Evolutionary conservation across 92 coral and sea anemone species (phyloP), one percentile per base, ranked within the genome.

Genomic region (Palythoa caribaeorum): DNA sequence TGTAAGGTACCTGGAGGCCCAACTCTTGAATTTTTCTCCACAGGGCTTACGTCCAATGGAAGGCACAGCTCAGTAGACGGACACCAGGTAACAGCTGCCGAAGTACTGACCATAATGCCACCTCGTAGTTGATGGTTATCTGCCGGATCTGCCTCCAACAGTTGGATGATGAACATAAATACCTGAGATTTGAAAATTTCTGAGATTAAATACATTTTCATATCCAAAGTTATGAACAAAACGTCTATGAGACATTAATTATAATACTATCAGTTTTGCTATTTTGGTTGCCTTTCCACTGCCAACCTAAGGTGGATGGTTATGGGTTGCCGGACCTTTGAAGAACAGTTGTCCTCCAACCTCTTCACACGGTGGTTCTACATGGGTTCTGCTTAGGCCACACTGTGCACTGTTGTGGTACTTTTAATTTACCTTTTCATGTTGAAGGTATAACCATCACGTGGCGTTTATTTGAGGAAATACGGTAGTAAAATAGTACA

Each of bases 241-340:
- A 28, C 28, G 28, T 28, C 28, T 28, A 28, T 28, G 28, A 28
- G 28, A 28, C 28, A 28, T 28, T 28, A 28, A 28, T 28, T 28
- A 28, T 28, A 28, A 28, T 28, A 28, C 28, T 28, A 28, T 0
- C 28, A 68, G 54, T 9, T 53, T 53, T 68, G 5, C 14, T 77
- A 14, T 57, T 57, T 57, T 36, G 17, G 15, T 55, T 73, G 70
- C 48, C 83, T 62, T 51, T 78, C 86, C 86, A 66, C 21, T 87
- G 73, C 73, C 73, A 68, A 35, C 73, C 73, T 68, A 37, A 68
- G 73, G 73, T 68, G 73, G 73, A 68, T 19, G 73, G 73, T 66
- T 66, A 66, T 66, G 72, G 72, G 72, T 37, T 68, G 11, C 28
- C 73, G 6, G 73, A 68, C 37, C 36, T 68, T 68, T 68, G 73